Evolutionary conservation across 2,113 vertebrate genomes (phyloP).

Genomic region (Petrocephalus microphthalmus): DNA sequence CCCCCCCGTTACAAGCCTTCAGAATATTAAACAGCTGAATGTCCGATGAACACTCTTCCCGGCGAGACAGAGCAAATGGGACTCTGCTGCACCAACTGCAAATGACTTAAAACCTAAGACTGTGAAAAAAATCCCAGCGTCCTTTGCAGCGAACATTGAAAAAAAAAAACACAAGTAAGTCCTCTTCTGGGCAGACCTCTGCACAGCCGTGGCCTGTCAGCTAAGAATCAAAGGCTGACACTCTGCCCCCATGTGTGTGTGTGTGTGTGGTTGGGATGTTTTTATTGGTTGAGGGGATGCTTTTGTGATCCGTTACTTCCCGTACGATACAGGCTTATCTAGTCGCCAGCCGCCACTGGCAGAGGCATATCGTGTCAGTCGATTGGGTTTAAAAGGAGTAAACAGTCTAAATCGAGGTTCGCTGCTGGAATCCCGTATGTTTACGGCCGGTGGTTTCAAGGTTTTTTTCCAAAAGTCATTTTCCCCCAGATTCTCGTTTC

Average conservation of each 20-base stretch:
- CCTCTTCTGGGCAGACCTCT: background rate
- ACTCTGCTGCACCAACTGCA: background rate
- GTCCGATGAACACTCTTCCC: background rate
- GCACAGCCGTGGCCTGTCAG: background rate
- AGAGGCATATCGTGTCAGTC: background rate
- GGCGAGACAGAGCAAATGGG: background rate
- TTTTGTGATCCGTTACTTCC: background rate
- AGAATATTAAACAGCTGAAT: background rate
- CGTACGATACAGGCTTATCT: background rate
- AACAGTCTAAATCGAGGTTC: background rate
- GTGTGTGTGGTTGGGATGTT: background rate
- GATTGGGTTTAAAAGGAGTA: background rate
- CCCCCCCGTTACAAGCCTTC: background rate
- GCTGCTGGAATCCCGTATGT: background rate
- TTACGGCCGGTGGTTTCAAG: background rate
- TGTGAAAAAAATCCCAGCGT: background rate
- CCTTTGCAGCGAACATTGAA: background rate
- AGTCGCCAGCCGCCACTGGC: background rate
- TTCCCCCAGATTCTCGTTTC: background rate
- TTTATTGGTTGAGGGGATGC: background rate
- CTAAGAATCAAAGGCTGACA: background rate
- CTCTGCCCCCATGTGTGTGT: background rate
- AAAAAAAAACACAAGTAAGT: background rate
- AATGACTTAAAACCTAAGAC: background rate
- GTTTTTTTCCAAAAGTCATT: constrained; percentile 1